Evolutionary conservation across 2,113 vertebrate genomes (phyloP), one percentile per base, ranked within the genome.

Genomic region (Malurus elegans): DNA sequence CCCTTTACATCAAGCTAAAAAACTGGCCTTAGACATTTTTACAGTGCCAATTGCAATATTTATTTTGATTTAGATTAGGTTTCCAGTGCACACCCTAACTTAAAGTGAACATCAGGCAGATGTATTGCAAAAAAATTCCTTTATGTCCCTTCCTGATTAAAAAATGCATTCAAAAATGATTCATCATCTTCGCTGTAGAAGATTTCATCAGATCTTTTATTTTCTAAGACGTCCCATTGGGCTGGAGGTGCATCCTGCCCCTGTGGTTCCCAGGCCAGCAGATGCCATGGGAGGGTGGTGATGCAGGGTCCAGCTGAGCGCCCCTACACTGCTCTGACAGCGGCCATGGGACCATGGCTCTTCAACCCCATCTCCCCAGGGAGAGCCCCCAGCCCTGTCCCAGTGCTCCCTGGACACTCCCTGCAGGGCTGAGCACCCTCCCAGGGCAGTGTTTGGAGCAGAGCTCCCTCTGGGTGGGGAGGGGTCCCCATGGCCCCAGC

Each of bases 121-220:
- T 58, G 38, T 40, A 40, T 3, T 61, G 69, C 56, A 64, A 56
- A 82, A 67, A 13, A 64, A 54, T 31, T 48, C n/a, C 58, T 84
- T 67, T 31, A 4, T 14, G 18, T 10, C 38, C 38, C 62, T 56
- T 67, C 48, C 29, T 54, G 3, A 0, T n/a, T 17, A 38, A 6
- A 66, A 66, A 66, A n/a, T 2, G 31, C 4, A 70, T 28, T 28
- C 13, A 29, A 19, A 66, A 57, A 54, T 9, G 17, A 32, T 31
- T 38, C 15, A 42, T 2, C 2, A 6, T 15, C 54, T 32, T 76
- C 15, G 44, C 0, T 2, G 1, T 1, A 18, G 44, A 32, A 56
- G 26, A 45, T n/a, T 53, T 32, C 24, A 36, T 12, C 47, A 31
- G 24, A 3, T 54, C 31, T 54, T 3, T 47, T 6, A 8, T 32